Conservation (phyloP, 2,888 invertebrate species). For the Ganaspis brasiliensis region DNA sequence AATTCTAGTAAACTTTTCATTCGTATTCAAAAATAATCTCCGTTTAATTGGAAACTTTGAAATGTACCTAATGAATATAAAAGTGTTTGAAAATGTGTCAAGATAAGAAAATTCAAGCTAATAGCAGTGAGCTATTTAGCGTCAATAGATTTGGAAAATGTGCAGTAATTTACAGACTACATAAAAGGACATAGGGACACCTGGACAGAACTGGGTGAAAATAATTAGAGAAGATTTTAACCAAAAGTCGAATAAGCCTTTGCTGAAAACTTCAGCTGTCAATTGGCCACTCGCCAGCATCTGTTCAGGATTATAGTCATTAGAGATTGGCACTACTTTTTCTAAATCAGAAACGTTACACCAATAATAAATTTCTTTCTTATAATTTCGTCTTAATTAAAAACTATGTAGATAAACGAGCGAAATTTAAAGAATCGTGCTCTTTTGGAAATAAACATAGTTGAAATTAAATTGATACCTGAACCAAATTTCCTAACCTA, state of each 20-base stretch:
- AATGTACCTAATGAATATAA: too few relatives aligned
- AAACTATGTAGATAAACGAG: too few relatives aligned
- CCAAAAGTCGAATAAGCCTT: constrained; percentile 46
- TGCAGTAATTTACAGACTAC: background rate
- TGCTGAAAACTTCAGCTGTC: constrained; percentile 32
- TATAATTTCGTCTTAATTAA: background rate
- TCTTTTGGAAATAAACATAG: too few relatives aligned
- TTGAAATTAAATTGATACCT: too few relatives aligned
- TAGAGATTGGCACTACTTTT: constrained; percentile 26
- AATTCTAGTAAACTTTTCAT: too few relatives aligned
- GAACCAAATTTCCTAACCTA: too few relatives aligned
- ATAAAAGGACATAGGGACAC: constrained; percentile 51
- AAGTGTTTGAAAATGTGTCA: background rate
- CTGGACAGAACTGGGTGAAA: constrained; percentile 30
- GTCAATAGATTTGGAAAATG: background rate
- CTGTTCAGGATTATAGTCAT: constrained; percentile 61
- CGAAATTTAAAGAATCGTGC: too few relatives aligned
- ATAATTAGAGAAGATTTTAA: constrained; percentile 65
- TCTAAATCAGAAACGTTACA: background rate
- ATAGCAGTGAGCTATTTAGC: background rate
- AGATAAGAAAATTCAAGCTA: background rate
- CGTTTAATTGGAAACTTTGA: too few relatives aligned
- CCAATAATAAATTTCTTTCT: background rate
- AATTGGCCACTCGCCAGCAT: constrained; percentile 50
- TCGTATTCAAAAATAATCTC: too few relatives aligned